Conservation (phyloP, 53 echinoderm and acorn worm species). For the Holothuria scabra region DNA sequence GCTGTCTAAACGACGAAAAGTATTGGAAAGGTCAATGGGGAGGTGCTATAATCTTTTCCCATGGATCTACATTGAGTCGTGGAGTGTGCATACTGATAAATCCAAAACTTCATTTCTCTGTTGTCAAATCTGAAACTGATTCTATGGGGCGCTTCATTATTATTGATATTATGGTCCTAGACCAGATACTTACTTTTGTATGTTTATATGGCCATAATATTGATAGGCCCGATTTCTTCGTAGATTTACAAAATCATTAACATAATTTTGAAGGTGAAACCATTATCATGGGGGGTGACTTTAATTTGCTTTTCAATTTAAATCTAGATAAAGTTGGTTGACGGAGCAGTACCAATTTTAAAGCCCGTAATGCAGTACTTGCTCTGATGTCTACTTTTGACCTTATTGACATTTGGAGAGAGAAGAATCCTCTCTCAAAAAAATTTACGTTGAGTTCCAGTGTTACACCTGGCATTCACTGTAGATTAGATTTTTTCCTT, state of each 20-base stretch:
- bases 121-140: not conserved
- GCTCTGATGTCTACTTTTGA: not conserved
- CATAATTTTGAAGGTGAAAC: too few species aligned
- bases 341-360: too few species aligned
- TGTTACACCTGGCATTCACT: slow-evolving; percentile 19
- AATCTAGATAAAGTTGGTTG: slow-evolving; percentile 9
- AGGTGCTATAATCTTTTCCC: slow-evolving; percentile 22
- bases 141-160: too few species aligned
- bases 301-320: slow-evolving; percentile 23
- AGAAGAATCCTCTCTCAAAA: slow-evolving; percentile 1
- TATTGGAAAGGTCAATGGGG: slow-evolving; percentile 34
- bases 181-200: not conserved
- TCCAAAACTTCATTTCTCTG: not conserved
- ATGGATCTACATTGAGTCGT: too few species aligned
- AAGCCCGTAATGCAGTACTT: too few species aligned
- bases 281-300: slow-evolving; percentile 11
- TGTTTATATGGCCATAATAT: not conserved
- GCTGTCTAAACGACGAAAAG: slow-evolving; percentile 4
- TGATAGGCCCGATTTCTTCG: too few species aligned
- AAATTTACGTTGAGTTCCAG: slow-evolving; percentile 10
- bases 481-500: slow-evolving; percentile 9
- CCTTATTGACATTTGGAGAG: slow-evolving; percentile 7
- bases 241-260: too few species aligned
- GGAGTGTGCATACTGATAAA: too few species aligned
- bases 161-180: too few species aligned